These are phyloP conservation scores for Galbula dea DNA, from an alignment of 2,113 vertebrate species.

Conservation along the genomic window DNA sequence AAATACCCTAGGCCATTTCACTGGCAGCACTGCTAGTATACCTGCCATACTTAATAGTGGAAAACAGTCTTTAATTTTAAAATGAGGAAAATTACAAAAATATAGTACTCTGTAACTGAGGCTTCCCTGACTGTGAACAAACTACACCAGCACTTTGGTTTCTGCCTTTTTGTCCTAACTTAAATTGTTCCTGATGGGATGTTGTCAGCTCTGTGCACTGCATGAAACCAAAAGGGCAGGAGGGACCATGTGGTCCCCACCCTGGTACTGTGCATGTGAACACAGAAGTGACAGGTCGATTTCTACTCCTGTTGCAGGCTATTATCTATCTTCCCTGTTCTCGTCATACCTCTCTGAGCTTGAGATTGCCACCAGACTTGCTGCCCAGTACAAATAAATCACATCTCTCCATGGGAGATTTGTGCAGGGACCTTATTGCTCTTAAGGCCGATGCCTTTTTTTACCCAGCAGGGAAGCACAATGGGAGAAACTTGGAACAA, in stretches of 20 bases:
- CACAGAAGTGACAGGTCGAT: rapidly evolving
- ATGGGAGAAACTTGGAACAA: background rate
- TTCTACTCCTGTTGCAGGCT: background rate
- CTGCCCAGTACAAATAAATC: background rate
- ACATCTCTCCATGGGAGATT: background rate
- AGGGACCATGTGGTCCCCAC: background rate
- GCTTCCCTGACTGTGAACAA: background rate
- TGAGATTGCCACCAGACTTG: background rate
- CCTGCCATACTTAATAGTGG: background rate
- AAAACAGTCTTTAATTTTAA: background rate
- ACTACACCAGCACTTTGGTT: background rate
- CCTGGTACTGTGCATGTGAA: rapidly evolving
- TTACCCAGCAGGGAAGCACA: background rate
- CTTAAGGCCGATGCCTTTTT: background rate
- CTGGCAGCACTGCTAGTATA: background rate
- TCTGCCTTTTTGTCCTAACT: background rate
- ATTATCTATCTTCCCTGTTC: background rate
- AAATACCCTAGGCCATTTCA: background rate
- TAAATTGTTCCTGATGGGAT: background rate
- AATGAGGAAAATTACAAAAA: background rate
- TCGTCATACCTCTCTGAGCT: background rate
- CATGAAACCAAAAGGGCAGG: background rate
- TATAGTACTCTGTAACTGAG: background rate
- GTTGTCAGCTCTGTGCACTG: background rate
- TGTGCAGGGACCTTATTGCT: background rate